Base-by-base conservation (phyloP, 1,140 invertebrate species). In the Listronotus oregonensis region DNA sequence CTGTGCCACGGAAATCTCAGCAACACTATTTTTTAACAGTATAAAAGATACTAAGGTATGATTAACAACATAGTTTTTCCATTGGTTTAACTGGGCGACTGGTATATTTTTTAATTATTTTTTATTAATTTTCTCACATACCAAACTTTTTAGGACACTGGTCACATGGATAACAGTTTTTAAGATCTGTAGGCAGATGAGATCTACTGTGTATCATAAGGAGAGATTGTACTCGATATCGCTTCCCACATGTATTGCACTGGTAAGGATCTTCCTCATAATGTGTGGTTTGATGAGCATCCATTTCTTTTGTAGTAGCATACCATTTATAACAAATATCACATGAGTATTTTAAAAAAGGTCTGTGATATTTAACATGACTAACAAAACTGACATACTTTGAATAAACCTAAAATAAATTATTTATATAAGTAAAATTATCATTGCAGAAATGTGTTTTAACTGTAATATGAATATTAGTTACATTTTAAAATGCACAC, bases 311-410 rank as follows among this genome's bases (percentile, higher is more conserved):
- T 17, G 67, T 49, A 11, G 69, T 75, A 32, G 80, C 75, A 73
- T 84, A 85, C 68, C 80, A 82, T 73, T 84, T 85, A 15, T 80
- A 82, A 73, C 84, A 85, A 47, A 83, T 78, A 56, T 85, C 82
- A 72, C 84, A 85, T 57, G 77, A 82, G 56, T 81, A 86, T 71
- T 83, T 84, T 12, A 82, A 77, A 57, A 81, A 81, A 27, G 79
- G 78, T 64, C 81, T 79, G 70, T 86, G 85, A 39, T 80, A 32
- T 60, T 42, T 66, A 18, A 66, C 64, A 43, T 65, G 63, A 37
- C 55, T 57, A 12, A 58, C 40, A 65, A 65, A 65, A 32, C 52
- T 65, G 14, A 18, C 17, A 34, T 65, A 65, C 43, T 65, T 65
- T 8, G 63, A 65, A 18, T 65, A 65, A 8, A 65, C 63, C 62